Evolutionary conservation across 1,140 invertebrate species (phyloP), one percentile per base, ranked within the genome.

Genomic region (Coenobita brevimanus): DNA sequence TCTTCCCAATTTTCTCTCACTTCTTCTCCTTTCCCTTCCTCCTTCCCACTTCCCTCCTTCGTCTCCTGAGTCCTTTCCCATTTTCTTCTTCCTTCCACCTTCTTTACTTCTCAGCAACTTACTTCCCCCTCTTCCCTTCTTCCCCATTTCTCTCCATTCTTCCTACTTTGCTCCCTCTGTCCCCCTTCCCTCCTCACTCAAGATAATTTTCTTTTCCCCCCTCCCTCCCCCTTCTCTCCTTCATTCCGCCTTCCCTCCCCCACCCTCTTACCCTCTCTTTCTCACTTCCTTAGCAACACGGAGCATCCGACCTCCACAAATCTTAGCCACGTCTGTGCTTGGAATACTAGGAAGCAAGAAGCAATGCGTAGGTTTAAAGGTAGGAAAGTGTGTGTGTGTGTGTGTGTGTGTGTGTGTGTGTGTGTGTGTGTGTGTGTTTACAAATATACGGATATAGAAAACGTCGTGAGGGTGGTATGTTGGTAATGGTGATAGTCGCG

Each of bases 181-280:
- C 27, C 36, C 46, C 27, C 46, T 43, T 43, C 38, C 27, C 38
- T 76, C 73, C 46, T 17, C 46, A 2, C 38, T 36, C 41, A 27
- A n/a, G 13, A 30, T 10, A 13, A 21, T 6, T 78, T 27, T n/a
- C 27, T 50, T 15, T 78, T 46, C 30, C 27, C 46, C 24, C 50
- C 38, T 76, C 43, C 43, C 43, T 76, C 38, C 50, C 43, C 43
- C 24, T 24, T 24, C 8, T 46, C 24, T 46, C 24, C 38, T 46
- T 13, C 1, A 0, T 43, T 27, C 50, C 75, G 36, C 75, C 50
- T 27, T 78, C 41, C 50, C 41, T 78, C 41, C 50, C 75, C 50
- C 41, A n/a, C 41, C 50, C 41, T 78, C 75, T 78, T 27, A n/a
- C 75, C 50, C 75, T 78, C 41, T 78, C 71, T 75, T 41, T 75